phyloP scores from a whole-genome alignment of 1,140 invertebrate species.

The Drosophila nebulosa region DNA sequence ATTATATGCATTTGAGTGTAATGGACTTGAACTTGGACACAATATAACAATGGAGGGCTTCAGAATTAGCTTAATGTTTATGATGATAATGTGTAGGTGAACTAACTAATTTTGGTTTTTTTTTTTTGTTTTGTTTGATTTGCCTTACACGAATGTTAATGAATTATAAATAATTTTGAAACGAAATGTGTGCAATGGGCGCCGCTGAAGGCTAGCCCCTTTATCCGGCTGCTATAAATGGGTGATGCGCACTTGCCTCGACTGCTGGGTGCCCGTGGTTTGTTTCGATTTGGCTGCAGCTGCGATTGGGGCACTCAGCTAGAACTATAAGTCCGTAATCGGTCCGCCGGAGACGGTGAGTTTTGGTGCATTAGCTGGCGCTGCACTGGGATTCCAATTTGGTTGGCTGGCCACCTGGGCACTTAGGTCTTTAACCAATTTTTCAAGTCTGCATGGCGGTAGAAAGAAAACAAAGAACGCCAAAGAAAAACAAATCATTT shows the following conservation, averaged over 20 bases:
- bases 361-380: conserved; percentile 29
- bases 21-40: neutral
- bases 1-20: neutral
- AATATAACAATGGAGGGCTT: neutral
- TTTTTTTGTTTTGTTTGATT: too few species aligned
- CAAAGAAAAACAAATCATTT: conserved; percentile 40
- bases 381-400: conserved; percentile 33
- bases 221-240: conserved; percentile 56
- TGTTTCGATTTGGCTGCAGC: neutral
- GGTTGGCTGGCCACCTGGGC: conserved; percentile 44
- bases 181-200: conserved; percentile 43
- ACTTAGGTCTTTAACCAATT: conserved; percentile 77
- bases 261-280: neutral
- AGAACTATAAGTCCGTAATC: conserved; percentile 80
- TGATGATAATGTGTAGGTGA: neutral
- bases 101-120: conserved; percentile 8
- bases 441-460: conserved; percentile 70
- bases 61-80: conserved; percentile 3
- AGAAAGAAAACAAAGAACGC: conserved; percentile 59
- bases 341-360: conserved; percentile 67
- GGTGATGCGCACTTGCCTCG: conserved; percentile 45
- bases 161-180: conserved; percentile 70
- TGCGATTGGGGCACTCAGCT: conserved; percentile 44
- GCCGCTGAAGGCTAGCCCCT: conserved; percentile 12
- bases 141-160: conserved; percentile 49